Conservation (phyloP, 2,797 vertebrate genomes). For the Hyperoplus lanceolatus region DNA sequence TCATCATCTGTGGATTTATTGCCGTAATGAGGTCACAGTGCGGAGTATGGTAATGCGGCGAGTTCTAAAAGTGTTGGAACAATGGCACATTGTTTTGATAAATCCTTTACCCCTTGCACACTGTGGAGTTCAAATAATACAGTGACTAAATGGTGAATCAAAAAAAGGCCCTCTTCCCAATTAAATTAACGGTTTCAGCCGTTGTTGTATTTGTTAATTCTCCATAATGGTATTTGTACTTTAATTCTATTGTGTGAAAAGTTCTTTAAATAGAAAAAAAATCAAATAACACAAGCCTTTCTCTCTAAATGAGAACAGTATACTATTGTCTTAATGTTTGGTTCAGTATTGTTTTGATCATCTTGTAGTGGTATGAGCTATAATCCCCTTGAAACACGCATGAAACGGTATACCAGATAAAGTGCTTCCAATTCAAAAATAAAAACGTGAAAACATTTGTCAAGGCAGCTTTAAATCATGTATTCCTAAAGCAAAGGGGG, state of each 20-base stretch:
- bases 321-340: not conserved
- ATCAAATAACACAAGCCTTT: not conserved
- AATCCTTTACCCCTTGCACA: constrained; percentile 41
- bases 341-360: not conserved
- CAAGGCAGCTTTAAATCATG: constrained; percentile 29
- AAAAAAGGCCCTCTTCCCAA: not conserved
- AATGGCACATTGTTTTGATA: constrained; percentile 43
- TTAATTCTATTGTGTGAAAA: not conserved
- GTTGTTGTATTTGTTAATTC: not conserved
- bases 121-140: constrained; percentile 31
- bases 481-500: constrained; percentile 21
- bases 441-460: not conserved
- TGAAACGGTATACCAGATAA: not conserved
- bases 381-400: not conserved
- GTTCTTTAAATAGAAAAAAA: not conserved
- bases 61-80: constrained; percentile 36
- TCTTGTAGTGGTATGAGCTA: not conserved
- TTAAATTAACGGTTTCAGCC: not conserved
- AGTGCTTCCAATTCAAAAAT: constrained; percentile 10
- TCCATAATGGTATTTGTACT: not conserved
- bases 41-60: constrained; percentile 24
- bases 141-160: not conserved
- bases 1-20: constrained; percentile 59
- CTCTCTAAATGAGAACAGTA: not conserved
- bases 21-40: constrained; percentile 67